Percentiles rank a stretch among this genome's conserved stretches.
phyloP scores from a whole-genome alignment of 2,888 invertebrate genomes.

The Taphrorychus bicolor region DNA sequence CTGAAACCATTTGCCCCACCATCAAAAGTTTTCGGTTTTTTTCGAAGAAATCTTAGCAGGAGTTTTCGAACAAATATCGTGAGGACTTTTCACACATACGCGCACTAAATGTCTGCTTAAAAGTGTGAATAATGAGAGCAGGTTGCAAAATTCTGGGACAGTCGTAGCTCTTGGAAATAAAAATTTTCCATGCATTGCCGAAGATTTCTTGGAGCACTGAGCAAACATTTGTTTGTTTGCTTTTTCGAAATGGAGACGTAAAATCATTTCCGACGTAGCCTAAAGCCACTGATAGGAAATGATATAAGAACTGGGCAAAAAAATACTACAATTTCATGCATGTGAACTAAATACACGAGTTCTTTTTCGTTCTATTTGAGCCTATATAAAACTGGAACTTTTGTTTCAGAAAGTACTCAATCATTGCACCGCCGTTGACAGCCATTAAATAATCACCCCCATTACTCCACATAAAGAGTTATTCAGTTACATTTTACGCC shows the following conservation, averaged over 20 bases:
- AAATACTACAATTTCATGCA: background rate
- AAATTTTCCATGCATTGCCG: constrained; percentile 7
- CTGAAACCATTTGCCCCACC: background rate
- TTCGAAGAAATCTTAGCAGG: no score
- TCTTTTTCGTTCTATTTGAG: background rate
- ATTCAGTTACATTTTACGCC: constrained; percentile 47
- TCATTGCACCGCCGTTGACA: constrained; percentile 44
- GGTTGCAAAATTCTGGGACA: background rate
- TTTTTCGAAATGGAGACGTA: constrained; percentile 38
- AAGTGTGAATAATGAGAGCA: no score
- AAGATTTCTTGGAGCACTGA: constrained; percentile 37
- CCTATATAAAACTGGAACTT: background rate
- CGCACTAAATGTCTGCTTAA: no score
- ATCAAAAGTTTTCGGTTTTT: background rate
- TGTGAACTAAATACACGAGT: background rate
- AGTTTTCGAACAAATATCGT: no score
- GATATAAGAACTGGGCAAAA: background rate
- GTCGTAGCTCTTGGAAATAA: background rate
- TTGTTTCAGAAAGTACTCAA: constrained; percentile 29
- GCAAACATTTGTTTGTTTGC: constrained; percentile 41
- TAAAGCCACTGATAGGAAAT: constrained; percentile 6
- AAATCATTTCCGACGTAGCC: constrained; percentile 32
- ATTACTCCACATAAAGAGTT: constrained; percentile 44
- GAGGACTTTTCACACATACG: no score
- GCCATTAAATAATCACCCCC: constrained; percentile 50